Evolutionary conservation across 2,888 invertebrate species (phyloP), one percentile per base, ranked within the genome.

Genomic region (Chloroclystis v-ata): DNA sequence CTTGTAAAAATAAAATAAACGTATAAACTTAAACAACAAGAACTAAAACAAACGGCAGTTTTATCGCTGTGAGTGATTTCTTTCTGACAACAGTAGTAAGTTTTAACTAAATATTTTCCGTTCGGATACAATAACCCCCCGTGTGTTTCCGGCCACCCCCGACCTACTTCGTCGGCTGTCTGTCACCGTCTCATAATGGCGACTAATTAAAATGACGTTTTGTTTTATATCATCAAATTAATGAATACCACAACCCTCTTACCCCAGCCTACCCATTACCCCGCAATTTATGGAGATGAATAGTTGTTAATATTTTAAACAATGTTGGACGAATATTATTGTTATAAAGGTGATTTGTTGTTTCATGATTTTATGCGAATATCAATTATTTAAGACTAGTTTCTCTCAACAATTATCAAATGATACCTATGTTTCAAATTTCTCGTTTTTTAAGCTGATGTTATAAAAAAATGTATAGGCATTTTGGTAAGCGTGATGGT

Each of bases 141-240:
- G 51, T 65, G 42, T 55, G 43, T 57, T 46, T 43, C 25, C 50
- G 20, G n/a, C 25, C 29, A 29, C 60, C 52, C 57, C 54, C 60
- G 63, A 56, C 57, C 63, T 55, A 59, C 59, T 63, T 56, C 50
- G 65, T 68, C 69, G 64, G 69, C 75, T 72, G 75, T 79, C 78
- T 77, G 67, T 74, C 64, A 62, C 65, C 71, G 43, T 50, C 49
- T 69, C 70, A 73, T 75, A 78, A 77, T 76, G 68, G 73, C 60
- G 60, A 62, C 78, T 78, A 79, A 78, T 78, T 79, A 78, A 78
- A 72, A 67, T 72, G 74, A 78, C 75, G 70, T 73, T 76, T 77
- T 78, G 78, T 78, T 80, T 78, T 75, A 78, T 77, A 73, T 73
- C 75, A 73, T 78, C 76, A 74, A 76, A 76, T 77, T 75, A 75